Evolutionary conservation across 2,888 invertebrate genomes (phyloP).

Genomic region (Caenorhabditis sp.): DNA sequence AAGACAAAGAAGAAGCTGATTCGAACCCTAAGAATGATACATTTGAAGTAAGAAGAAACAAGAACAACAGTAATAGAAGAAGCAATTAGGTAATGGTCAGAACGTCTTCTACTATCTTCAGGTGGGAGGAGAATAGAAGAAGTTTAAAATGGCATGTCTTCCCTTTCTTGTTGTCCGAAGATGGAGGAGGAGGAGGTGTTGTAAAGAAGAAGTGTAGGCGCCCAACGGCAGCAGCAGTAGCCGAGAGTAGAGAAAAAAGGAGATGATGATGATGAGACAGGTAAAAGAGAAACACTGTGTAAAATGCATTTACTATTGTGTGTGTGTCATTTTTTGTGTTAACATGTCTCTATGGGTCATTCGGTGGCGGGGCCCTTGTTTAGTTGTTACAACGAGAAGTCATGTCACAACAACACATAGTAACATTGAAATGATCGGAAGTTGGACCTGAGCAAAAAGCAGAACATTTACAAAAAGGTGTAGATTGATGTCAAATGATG

Average conservation of each 20-base stretch:
- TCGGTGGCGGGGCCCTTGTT: neutral
- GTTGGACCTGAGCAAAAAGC: neutral
- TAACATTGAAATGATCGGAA: slow-evolving; percentile 3
- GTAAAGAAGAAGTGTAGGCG: slow-evolving; percentile 27
- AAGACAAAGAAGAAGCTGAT: slow-evolving; percentile 27
- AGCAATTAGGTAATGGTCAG: slow-evolving; percentile 58
- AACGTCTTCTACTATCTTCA: slow-evolving; percentile 32
- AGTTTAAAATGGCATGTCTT: slow-evolving; percentile 63
- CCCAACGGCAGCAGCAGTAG: neutral
- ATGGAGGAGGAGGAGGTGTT: neutral
- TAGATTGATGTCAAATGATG: slow-evolving; percentile 41
- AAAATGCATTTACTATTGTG: slow-evolving; percentile 63
- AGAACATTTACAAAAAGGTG: slow-evolving; percentile 16
- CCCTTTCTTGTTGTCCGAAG: slow-evolving; percentile 54
- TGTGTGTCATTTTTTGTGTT: slow-evolving; percentile 62
- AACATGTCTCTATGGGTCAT: slow-evolving; percentile 58
- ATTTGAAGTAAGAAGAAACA: slow-evolving; percentile 2
- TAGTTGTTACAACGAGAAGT: slow-evolving; percentile 37
- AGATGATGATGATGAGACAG: slow-evolving; percentile 43
- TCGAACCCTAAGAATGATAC: slow-evolving; percentile 30
- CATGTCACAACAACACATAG: slow-evolving; percentile 23
- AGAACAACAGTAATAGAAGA: slow-evolving; percentile 23
- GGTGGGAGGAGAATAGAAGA: slow-evolving; percentile 7
- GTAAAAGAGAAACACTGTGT: slow-evolving; percentile 35
- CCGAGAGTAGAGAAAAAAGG: slow-evolving; percentile 11